Evolutionary conservation across 2,888 invertebrate genomes (phyloP).

Genomic region (Sphinx pinastri): DNA sequence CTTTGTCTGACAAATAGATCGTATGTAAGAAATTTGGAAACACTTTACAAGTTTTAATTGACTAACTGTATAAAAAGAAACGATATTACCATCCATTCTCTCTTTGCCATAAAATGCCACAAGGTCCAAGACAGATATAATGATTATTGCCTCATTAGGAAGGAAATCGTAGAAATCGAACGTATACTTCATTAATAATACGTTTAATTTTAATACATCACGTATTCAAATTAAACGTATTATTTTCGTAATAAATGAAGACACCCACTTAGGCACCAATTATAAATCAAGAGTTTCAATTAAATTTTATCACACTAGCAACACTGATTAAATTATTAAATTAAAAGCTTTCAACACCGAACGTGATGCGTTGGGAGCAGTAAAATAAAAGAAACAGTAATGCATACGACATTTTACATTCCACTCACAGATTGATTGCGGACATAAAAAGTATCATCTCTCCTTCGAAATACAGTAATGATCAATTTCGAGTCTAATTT

Average conservation of each 20-base stretch:
- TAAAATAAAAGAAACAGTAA: constrained; percentile 38
- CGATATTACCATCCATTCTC: no score
- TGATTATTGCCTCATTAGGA: no score
- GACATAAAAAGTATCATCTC: constrained; percentile 34
- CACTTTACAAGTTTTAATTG: no score
- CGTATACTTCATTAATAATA: constrained; percentile 8
- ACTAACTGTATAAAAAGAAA: no score
- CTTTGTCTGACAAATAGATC: no score
- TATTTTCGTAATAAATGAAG: constrained; percentile 2
- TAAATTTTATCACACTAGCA: constrained; percentile 48
- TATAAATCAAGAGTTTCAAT: constrained; percentile 50
- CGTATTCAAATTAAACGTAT: background rate
- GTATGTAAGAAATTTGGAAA: no score
- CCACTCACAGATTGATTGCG: constrained; percentile 32
- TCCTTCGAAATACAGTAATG: constrained; percentile 32
- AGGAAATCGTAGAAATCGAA: background rate
- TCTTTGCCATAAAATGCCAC: no score
- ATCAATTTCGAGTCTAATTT: constrained; percentile 59
- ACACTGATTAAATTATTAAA: constrained; percentile 49
- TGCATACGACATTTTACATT: constrained; percentile 54
- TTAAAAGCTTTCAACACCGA: constrained; percentile 58
- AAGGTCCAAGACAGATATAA: no score
- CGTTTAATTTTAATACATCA: no score
- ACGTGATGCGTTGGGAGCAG: constrained; percentile 45
- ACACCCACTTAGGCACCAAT: constrained; percentile 4